These are phyloP conservation scores for Thryonomys swinderianus DNA, from an alignment of 2,113 vertebrate genomes.

Conservation along the genomic window DNA sequence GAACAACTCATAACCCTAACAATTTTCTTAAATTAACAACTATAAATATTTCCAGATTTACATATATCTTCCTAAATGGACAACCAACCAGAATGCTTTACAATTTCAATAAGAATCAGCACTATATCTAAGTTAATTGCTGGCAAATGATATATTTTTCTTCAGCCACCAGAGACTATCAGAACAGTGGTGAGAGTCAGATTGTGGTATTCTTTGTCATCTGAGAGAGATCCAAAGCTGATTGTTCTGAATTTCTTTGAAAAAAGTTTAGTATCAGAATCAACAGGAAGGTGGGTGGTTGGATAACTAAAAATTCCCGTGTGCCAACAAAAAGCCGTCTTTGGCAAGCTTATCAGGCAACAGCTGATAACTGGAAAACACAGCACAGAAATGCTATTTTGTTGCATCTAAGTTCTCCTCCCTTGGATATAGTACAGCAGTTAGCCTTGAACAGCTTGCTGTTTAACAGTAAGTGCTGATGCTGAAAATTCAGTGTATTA, in stretches of 20 bases:
- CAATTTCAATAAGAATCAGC: neutral
- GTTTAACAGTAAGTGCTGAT: conserved; percentile 75
- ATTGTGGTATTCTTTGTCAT: neutral
- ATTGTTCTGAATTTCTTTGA: conserved; percentile 15
- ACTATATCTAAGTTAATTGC: neutral
- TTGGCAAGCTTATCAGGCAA: conserved; percentile 60
- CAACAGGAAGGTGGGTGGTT: conserved; percentile 8
- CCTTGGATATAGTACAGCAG: conserved; percentile 53
- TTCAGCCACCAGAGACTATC: neutral
- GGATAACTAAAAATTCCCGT: neutral
- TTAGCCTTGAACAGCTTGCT: conserved; percentile 73
- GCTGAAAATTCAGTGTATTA: conserved; percentile 75
- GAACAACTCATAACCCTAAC: neutral
- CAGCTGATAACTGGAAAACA: conserved; percentile 67
- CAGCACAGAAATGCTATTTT: conserved; percentile 66
- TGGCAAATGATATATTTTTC: neutral
- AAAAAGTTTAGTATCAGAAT: conserved; percentile 6
- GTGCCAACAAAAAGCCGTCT: neutral
- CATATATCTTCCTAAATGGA: neutral
- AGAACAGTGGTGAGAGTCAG: neutral
- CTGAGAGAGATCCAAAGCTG: neutral
- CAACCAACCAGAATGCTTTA: neutral
- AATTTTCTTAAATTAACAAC: neutral
- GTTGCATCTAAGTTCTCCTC: conserved; percentile 53
- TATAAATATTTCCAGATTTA: conserved; percentile 34